A percentile compares a stretch with the other conserved stretches of the same genome.
Conservation (phyloP, 2,113 vertebrate species). For the Chaenocephalus aceratus region DNA sequence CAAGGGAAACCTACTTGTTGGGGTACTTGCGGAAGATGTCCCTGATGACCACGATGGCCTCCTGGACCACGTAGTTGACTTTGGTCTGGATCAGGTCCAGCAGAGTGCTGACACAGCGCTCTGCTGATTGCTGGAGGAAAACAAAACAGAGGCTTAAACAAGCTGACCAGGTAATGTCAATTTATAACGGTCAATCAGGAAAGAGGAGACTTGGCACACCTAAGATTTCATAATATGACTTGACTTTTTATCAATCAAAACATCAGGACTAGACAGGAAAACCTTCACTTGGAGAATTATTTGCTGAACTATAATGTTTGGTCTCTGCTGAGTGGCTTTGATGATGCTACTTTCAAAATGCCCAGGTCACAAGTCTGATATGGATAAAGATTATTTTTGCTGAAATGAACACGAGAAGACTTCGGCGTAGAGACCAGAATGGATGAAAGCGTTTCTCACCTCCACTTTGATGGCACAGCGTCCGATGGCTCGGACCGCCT, state of each 20-base stretch:
- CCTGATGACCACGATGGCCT: slow-evolving; percentile 96
- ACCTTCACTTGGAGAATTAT: neutral
- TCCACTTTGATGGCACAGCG: slow-evolving; percentile 99
- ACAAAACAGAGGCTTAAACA: neutral
- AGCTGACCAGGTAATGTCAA: too few species aligned
- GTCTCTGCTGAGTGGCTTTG: neutral
- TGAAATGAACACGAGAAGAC: neutral
- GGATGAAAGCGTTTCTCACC: slow-evolving; percentile 66
- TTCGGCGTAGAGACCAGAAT: neutral
- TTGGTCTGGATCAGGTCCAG: slow-evolving; percentile 99
- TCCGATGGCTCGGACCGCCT: slow-evolving; percentile 96
- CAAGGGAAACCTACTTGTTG: slow-evolving; percentile 89
- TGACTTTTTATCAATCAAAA: neutral
- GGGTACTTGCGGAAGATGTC: slow-evolving; percentile 99
- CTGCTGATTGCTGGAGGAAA: slow-evolving; percentile 92
- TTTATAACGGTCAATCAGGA: neutral
- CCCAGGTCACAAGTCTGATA: neutral
- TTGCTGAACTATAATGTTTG: neutral
- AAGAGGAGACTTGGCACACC: neutral
- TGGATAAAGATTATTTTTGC: neutral
- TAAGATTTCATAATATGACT: neutral
- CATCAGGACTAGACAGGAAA: neutral
- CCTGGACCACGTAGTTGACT: slow-evolving; percentile 98
- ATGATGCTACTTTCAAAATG: neutral
- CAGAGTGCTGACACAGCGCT: slow-evolving; percentile 97